A percentile compares a stretch with the other conserved stretches of the same genome.
Conservation (phyloP, 2,888 invertebrate genomes). For the Drosophila robusta region DNA sequence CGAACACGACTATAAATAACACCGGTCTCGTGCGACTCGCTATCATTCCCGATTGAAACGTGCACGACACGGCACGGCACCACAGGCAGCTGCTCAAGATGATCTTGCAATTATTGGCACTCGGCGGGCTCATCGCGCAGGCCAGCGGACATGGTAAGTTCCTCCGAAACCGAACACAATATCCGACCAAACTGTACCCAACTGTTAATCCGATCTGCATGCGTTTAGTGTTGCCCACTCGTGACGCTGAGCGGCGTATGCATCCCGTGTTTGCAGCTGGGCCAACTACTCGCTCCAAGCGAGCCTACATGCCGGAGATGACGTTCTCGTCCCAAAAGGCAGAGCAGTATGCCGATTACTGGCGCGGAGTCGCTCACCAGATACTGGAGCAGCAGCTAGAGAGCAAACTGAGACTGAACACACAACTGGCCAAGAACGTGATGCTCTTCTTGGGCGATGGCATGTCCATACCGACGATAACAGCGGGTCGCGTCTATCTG, state of each 20-base stretch:
- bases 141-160: constrained; percentile 52
- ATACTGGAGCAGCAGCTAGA: constrained; percentile 84
- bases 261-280: constrained; percentile 73
- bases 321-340: constrained; percentile 72
- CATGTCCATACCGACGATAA: constrained; percentile 93
- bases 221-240: constrained; percentile 23
- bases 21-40: constrained; percentile 61
- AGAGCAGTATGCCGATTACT: constrained; percentile 83
- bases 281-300: constrained; percentile 57
- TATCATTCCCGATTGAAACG: constrained; percentile 68
- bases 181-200: constrained; percentile 32
- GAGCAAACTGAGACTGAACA: constrained; percentile 79
- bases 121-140: constrained; percentile 41
- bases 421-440: constrained; percentile 86
- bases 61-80: constrained; percentile 40
- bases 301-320: constrained; percentile 81
- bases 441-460: constrained; percentile 93
- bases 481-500: constrained; percentile 91
- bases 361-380: constrained; percentile 85
- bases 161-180: neutral
- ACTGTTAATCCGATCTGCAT: neutral
- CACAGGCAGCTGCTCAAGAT: constrained; percentile 29
- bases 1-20: constrained; percentile 61
- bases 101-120: constrained; percentile 46
- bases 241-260: constrained; percentile 77